These are phyloP conservation scores for Trichopoda pennipes DNA, from an alignment of 2,888 invertebrate genomes.

Conservation along the genomic window DNA sequence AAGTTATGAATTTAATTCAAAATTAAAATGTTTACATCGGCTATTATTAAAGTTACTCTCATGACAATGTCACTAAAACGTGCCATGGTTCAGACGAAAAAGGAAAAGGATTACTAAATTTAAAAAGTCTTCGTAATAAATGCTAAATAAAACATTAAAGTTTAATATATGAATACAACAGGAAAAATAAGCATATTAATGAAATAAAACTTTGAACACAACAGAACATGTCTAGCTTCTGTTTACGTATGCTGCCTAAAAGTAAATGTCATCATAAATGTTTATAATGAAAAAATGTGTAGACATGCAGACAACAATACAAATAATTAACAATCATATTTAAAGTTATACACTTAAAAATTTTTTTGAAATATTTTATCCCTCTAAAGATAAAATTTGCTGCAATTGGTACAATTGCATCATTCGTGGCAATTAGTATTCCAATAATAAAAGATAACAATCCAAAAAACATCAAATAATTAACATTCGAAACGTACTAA, in stretches of 20 bases:
- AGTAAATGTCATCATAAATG: constrained; percentile 56
- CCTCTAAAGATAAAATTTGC: no score
- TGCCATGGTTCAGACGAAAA: neutral
- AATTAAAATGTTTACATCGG: no score
- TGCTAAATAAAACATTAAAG: neutral
- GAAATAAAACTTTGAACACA: neutral
- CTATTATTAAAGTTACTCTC: neutral
- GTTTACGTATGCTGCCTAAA: constrained; percentile 46
- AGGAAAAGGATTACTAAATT: neutral
- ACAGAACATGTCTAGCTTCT: constrained; percentile 26
- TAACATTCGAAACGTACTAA: no score
- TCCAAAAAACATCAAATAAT: no score
- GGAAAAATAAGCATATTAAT: neutral
- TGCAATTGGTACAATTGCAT: no score
- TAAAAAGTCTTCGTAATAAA: neutral
- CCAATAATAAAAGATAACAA: no score
- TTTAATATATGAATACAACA: neutral
- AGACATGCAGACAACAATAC: constrained; percentile 24
- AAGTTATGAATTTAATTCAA: no score
- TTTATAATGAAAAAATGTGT: constrained; percentile 42
- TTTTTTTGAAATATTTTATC: no score
- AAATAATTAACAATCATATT: neutral
- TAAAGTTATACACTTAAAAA: neutral
- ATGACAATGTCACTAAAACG: neutral
- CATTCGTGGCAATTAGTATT: no score